Evolutionary conservation across 1,140 invertebrate genomes (phyloP), one percentile per base, ranked within the genome.

Genomic region (Drosophila bocqueti): DNA sequence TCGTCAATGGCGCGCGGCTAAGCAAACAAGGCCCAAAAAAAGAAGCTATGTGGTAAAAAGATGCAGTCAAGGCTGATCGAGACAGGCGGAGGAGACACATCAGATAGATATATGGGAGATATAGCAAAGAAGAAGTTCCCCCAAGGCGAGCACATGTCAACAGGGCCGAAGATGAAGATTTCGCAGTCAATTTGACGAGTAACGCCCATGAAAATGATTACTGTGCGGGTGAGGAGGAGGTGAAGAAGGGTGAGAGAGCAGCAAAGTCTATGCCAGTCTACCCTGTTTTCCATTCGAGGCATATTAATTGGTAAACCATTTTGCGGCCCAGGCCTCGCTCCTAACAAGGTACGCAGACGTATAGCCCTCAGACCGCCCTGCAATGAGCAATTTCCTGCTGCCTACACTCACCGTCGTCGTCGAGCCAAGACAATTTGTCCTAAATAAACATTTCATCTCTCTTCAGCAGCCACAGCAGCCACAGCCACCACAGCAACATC

Each of bases 361-460:
- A 66, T 47, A 66, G 40, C 72, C 52, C 61, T 64, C 52, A 57
- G 21, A 31, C 72, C 61, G 50, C 83, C 63, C 55, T 74, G 81
- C 87, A 81, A 78, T 85, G 84, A 77, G 79, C 76, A 91, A 91
- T 91, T 91, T 91, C 89, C 89, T 91, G 89, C 75, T 84, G 85
- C 74, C 81, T 62, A 79, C 77, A 79, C 77, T 57, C 47, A 65
- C 42, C 77, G 67, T 43, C 57, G 45, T 76, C 72, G 76, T 31
- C 64, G 50, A 73, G 64, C 57, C 75, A 77, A 77, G 81, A 82
- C 83, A 91, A 91, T 91, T 89, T 84, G 84, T 91, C 89, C 89
- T 91, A 91, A 91, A 89, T 91, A 91, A 91, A 91, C 89, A 91
- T 91, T 91, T 89, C 75, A 77, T 52, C 57, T 77, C 75, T 77